Percentiles rank a stretch among this genome's conserved stretches.
Conservation (phyloP, 2,113 vertebrate genomes). For the Zapus hudsonius region DNA sequence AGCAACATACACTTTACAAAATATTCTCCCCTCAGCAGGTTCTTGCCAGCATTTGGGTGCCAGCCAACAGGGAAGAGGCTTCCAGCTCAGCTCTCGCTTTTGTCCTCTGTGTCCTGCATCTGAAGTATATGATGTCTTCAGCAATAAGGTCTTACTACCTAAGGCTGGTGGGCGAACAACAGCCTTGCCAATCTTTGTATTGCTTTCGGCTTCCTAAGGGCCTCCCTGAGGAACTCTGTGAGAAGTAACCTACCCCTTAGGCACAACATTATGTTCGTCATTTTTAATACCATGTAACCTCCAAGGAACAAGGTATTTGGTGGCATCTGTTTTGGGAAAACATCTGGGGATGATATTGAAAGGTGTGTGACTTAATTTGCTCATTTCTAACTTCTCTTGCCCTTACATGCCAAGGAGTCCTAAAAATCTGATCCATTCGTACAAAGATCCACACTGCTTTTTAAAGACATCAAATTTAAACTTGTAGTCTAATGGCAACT, state of each 20-base stretch:
- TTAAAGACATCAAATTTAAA: constrained; percentile 23
- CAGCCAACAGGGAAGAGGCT: too few species aligned
- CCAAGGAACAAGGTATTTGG: neutral
- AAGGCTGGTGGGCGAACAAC: too few species aligned
- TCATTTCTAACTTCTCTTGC: neutral
- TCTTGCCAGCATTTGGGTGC: too few species aligned
- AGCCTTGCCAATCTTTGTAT: too few species aligned
- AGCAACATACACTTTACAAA: too few species aligned
- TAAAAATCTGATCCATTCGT: constrained; percentile 22
- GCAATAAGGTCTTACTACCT: too few species aligned
- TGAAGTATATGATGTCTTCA: too few species aligned
- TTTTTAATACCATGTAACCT: constrained; percentile 26
- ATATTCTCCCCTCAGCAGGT: too few species aligned
- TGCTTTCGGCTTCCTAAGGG: too few species aligned
- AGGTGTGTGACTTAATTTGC: constrained; percentile 7
- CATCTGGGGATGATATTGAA: neutral
- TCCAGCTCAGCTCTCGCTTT: too few species aligned
- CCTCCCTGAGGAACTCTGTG: too few species aligned
- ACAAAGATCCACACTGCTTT: neutral
- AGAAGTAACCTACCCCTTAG: neutral
- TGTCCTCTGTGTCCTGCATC: too few species aligned
- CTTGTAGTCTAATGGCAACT: neutral
- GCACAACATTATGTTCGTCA: constrained; percentile 17
- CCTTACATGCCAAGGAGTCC: neutral
- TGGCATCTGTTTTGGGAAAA: neutral